Percentiles rank a stretch among this genome's conserved stretches.
Evolutionary conservation across 2,888 invertebrate species (phyloP).

Genomic region (Synergus japonicus): DNA sequence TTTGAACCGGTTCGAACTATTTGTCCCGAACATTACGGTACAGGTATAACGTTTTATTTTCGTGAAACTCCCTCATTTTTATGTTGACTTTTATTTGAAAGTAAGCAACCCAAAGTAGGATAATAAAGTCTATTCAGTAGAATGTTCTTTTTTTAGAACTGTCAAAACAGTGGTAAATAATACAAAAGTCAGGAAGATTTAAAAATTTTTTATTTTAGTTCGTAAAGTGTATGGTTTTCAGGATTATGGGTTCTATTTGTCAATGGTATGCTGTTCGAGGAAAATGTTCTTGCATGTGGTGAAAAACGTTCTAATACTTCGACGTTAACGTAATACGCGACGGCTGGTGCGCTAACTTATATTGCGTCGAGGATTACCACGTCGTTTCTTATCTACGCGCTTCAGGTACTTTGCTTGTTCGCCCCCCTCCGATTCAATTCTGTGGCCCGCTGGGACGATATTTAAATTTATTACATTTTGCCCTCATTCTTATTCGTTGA

Average conservation of each 20-base stretch:
- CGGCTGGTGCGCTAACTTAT: constrained; percentile 73
- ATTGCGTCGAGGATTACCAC: constrained; percentile 74
- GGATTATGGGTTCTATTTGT: neutral
- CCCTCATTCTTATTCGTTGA: neutral
- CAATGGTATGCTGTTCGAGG: neutral
- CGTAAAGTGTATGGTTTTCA: neutral
- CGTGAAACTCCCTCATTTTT: neutral
- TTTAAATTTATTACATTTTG: constrained; percentile 71
- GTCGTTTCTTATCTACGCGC: constrained; percentile 73
- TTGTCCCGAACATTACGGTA: too few relatives aligned
- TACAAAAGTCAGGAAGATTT: neutral
- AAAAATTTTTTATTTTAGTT: neutral
- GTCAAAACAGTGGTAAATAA: neutral
- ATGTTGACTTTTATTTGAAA: neutral
- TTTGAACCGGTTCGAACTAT: too few relatives aligned
- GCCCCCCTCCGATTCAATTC: constrained; percentile 34
- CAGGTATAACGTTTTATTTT: neutral
- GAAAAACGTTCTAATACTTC: constrained; percentile 23
- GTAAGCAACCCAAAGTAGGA: neutral
- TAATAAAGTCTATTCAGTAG: neutral
- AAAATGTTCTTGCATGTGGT: constrained; percentile 40
- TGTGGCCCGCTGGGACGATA: constrained; percentile 62
- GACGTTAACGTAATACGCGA: constrained; percentile 69
- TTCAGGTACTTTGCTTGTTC: constrained; percentile 60
- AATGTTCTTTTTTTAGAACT: neutral